Conservation (phyloP, 2,113 vertebrate genomes). For the Dicerorhinus sumatrensis region DNA sequence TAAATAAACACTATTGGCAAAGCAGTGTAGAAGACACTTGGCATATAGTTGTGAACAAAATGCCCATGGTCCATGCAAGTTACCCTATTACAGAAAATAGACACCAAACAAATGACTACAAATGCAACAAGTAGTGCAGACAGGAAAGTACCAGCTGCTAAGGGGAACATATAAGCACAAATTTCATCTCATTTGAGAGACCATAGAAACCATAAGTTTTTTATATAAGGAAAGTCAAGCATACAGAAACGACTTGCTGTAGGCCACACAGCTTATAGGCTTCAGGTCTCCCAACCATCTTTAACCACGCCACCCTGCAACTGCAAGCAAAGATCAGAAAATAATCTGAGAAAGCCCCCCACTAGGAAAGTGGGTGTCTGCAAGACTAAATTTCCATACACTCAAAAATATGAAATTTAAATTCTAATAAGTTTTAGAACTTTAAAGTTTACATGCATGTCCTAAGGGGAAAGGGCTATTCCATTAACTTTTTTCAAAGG, state of each 20-base stretch:
- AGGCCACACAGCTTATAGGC: neutral
- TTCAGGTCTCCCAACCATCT: neutral
- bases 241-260: neutral
- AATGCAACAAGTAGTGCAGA: neutral
- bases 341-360: neutral
- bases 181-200: slow-evolving; percentile 8
- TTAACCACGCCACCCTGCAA: neutral
- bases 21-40: neutral
- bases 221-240: neutral
- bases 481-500: neutral
- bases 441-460: neutral
- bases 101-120: neutral
- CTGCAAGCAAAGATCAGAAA: neutral
- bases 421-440: neutral
- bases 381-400: neutral
- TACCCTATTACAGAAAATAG: neutral
- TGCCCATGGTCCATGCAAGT: neutral
- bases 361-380: neutral
- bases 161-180: neutral
- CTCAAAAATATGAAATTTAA: neutral
- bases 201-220: neutral
- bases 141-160: neutral
- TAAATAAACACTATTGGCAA: neutral
- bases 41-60: neutral
- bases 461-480: neutral